Conservation (phyloP, 2,888 invertebrate genomes). For the Lissocephala sabroskyi region DNA sequence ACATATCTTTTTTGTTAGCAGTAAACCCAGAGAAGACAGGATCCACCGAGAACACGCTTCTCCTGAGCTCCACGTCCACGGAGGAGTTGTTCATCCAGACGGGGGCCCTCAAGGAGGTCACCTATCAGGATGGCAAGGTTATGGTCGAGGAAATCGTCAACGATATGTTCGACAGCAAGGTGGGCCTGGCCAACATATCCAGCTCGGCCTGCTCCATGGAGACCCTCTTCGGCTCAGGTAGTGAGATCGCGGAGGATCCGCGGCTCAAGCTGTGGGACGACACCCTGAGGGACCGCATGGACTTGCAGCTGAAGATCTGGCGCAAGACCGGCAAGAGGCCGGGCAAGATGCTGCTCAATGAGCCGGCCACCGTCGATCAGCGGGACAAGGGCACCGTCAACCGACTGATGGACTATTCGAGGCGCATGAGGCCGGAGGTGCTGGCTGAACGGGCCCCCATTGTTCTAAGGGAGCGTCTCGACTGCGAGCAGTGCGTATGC, state of each 20-base stretch:
- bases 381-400: slow-evolving; percentile 51
- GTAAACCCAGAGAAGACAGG: not conserved
- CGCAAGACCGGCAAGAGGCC: slow-evolving; percentile 31
- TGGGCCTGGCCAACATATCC: slow-evolving; percentile 4
- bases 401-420: slow-evolving; percentile 53
- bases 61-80: slow-evolving; percentile 7
- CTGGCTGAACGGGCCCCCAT: slow-evolving; percentile 7
- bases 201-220: slow-evolving; percentile 10
- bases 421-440: slow-evolving; percentile 42
- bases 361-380: slow-evolving; percentile 39
- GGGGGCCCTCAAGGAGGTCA: slow-evolving; percentile 4
- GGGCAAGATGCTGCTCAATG: slow-evolving; percentile 50
- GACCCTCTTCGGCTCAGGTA: not conserved
- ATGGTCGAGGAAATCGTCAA: slow-evolving; percentile 24
- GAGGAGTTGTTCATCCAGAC: not conserved
- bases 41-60: slow-evolving; percentile 14
- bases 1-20: slow-evolving; percentile 7
- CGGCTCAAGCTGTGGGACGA: slow-evolving; percentile 57
- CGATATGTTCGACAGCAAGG: slow-evolving; percentile 14
- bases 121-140: slow-evolving; percentile 5
- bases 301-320: slow-evolving; percentile 35
- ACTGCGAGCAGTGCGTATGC: slow-evolving; percentile 12
- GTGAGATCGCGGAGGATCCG: slow-evolving; percentile 46
- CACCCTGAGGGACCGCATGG: slow-evolving; percentile 37
- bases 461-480: slow-evolving; percentile 20